Evolutionary conservation across 1,140 invertebrate species (phyloP), one percentile per base, ranked within the genome.

Genomic region (Sycobia sp.): DNA sequence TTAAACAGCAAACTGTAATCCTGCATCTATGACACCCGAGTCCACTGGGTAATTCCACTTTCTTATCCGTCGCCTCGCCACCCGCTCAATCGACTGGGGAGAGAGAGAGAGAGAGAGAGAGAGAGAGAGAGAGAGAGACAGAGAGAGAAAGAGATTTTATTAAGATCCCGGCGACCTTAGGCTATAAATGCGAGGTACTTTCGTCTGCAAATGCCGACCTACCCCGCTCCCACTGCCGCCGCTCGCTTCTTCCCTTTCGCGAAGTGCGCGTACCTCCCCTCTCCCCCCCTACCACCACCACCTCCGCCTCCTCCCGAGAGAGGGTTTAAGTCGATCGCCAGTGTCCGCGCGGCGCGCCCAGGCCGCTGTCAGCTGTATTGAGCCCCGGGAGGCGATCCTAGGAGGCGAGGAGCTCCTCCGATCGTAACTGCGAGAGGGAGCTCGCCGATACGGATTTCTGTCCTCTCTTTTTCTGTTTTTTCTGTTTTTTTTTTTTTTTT

Each of bases 101-200:
- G 36, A 14, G 10, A 38, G 3, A 5, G 36, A 38, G 36, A 38
- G 10, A 38, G 36, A 38, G 36, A 44, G 43, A 44, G 22, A 44
- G 22, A 44, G 22, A 44, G 22, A 44, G 22, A 44, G 22, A 44
- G 22, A 44, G 22, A 44, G 22, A 44, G 22, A 44, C 9, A 5
- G 22, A 3, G 5, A 44, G 43, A 39, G 20, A 25, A 65, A 56
- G 68, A 80, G 78, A 81, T 82, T 82, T 80, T 82, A 80, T 82
- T 82, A 80, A 81, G 80, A 81, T 80, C 74, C 67, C 43, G 46
- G 36, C 69, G 68, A 75, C 76, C 71, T 64, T 50, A 68, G 68
- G 74, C 73, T 63, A 77, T 82, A 81, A 82, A 82, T 71, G 75
- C 72, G 74, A 76, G 74, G 70, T 69, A 72, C 66, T 72, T 70